Evolutionary conservation across 2,113 vertebrate species (phyloP).

Genomic region (Taurulus bubalis): DNA sequence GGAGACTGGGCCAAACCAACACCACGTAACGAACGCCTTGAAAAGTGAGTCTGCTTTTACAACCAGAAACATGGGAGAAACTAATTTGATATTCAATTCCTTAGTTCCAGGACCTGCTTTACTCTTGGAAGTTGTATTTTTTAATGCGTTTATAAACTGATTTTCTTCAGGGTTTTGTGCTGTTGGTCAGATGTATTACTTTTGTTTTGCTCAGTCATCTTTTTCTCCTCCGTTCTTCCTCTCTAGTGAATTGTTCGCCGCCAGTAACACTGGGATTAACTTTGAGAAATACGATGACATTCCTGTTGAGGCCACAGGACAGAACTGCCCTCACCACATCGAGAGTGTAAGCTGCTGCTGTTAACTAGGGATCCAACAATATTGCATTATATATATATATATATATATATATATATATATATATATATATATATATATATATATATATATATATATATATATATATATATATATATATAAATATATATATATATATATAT

Average conservation of each 20-base stretch:
- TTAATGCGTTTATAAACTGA: not conserved
- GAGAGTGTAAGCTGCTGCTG: constrained; percentile 88
- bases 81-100: not conserved
- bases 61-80: not conserved
- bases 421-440: no score
- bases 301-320: constrained; percentile 97
- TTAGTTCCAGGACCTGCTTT: not conserved
- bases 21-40: constrained; percentile 92
- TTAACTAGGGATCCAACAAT: not conserved
- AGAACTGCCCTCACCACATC: constrained; percentile 94
- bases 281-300: constrained; percentile 99
- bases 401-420: no score
- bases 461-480: not conserved
- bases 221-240: no score
- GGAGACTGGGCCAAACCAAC: constrained; percentile 98
- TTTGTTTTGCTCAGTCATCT: not conserved
- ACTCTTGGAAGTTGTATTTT: not conserved
- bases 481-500: no score
- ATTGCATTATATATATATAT: not conserved
- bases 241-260: constrained; percentile 92
- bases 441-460: no score
- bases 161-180: not conserved
- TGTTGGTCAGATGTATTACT: not conserved
- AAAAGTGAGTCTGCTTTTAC: constrained; percentile 87
- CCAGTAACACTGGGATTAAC: constrained; percentile 97